Conservation (phyloP, 2,797 vertebrate species). For the Coendou prehensilis region DNA sequence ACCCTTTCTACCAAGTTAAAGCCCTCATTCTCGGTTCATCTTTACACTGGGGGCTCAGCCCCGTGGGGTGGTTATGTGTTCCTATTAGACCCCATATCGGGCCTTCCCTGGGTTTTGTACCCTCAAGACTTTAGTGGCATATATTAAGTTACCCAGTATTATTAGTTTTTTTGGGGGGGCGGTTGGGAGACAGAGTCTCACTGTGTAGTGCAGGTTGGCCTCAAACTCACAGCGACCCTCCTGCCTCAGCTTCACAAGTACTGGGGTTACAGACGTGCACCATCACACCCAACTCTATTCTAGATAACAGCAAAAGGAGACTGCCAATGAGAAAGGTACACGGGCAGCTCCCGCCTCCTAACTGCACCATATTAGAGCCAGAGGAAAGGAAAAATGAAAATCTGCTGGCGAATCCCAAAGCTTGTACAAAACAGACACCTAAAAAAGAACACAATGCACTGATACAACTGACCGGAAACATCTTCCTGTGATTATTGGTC, state of each 20-base stretch:
- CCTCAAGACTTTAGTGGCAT: neutral
- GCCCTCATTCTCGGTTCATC: constrained; percentile 3
- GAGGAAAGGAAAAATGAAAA: neutral
- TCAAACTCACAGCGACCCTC: neutral
- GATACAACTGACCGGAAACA: neutral
- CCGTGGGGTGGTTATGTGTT: neutral
- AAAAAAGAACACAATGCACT: neutral
- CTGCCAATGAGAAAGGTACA: neutral
- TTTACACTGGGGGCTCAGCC: neutral
- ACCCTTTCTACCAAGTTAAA: neutral
- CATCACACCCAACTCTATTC: neutral
- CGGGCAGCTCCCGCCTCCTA: neutral
- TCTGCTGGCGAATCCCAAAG: neutral
- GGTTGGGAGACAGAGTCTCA: neutral
- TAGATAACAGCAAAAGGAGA: neutral
- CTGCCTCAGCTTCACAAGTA: neutral
- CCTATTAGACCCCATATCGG: neutral
- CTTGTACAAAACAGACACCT: neutral
- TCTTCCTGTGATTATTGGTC: neutral
- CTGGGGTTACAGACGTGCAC: neutral
- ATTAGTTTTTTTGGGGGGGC: neutral
- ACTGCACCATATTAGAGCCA: neutral
- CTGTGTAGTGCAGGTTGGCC: neutral
- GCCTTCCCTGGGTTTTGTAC: neutral
- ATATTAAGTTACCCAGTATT: constrained; percentile 4